These are phyloP conservation scores for Atethmia centrago DNA, from an alignment of 2,888 invertebrate genomes.

Conservation along the genomic window DNA sequence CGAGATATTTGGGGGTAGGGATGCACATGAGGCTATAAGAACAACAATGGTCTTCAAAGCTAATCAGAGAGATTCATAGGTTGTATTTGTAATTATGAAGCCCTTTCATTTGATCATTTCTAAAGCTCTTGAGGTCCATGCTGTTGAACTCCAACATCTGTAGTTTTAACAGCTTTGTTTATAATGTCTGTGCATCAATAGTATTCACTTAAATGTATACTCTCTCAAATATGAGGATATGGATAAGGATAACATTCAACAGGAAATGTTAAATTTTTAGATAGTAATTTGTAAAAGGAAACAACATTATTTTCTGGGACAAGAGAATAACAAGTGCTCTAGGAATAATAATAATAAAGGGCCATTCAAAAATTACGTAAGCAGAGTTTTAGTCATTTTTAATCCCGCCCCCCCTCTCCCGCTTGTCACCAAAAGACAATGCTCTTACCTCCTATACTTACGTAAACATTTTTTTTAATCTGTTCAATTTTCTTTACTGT, in stretches of 20 bases:
- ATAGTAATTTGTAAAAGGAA: conserved; percentile 5
- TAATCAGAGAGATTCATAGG: neutral
- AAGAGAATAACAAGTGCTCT: neutral
- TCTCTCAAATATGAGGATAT: neutral
- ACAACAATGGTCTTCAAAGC: neutral
- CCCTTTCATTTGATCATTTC: neutral
- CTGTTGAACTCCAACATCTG: neutral
- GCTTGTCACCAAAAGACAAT: too few relatives aligned
- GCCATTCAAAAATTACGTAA: too few relatives aligned
- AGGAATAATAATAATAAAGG: too few relatives aligned
- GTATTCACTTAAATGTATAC: neutral
- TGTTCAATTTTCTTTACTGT: too few relatives aligned
- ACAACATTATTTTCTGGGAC: neutral
- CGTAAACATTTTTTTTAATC: too few relatives aligned
- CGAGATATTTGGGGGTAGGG: neutral
- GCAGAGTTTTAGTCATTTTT: too few relatives aligned
- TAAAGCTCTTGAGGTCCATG: neutral
- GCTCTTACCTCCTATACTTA: too few relatives aligned
- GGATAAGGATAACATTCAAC: conserved; percentile 5
- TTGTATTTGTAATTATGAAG: neutral
- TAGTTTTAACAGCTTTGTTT: neutral
- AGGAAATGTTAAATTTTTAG: conserved; percentile 10
- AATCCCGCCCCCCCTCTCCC: too few relatives aligned
- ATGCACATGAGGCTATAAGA: too few relatives aligned
- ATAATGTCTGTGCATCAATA: neutral